Base-by-base conservation (phyloP, 1,140 invertebrate genomes). In the Psilanteris sp. region DNA sequence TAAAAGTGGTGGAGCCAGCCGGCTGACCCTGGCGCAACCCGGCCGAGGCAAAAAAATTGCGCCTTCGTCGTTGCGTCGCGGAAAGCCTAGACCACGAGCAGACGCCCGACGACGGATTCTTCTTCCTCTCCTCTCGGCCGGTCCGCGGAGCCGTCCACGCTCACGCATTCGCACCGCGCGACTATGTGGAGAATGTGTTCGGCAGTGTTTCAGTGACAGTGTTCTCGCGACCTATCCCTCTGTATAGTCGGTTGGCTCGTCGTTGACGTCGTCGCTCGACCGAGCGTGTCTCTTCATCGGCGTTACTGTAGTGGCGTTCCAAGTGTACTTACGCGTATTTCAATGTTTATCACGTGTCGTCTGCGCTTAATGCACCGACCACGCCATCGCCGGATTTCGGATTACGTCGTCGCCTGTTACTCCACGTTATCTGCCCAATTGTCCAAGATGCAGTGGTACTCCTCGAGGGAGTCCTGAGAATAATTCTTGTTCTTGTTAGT, bases 1-100 rank as follows among this genome's bases (percentile, higher is more conserved):
- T 86, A 87, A 86, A 87, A 87, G 85, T 87, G 82, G 81, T 71
- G 80, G 80, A 84, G 84, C 84, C 80, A 86, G 86, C 85, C 85
- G 86, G 86, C 84, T 87, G 86, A 87, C 86, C 86, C 86, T 86
- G 86, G 71, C 77, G 71, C 54, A 59, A 54, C 78, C 75, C 52
- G 70, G 81, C 70, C 78, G 74, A 24, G 41, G 39, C 6, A 15
- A 70, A 79, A 79, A 81, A 79, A 79, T 67, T 36, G 59, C 44
- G 70, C 74, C 71, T 73, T 31, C 73, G 52, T 52, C 62, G 29
- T 22, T 11, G 16, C 9, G 37, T 46, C 43, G 59, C 44, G 24
- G 44, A 22, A 41, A 50, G 50, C 24, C 39, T 18, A 31, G 27
- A 43, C 15, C 18, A 22, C 37, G 26, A 27, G 3, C 27, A 22